Conservation (phyloP, 92 coral and sea anemone genomes). For the Meandrina meandrites region DNA sequence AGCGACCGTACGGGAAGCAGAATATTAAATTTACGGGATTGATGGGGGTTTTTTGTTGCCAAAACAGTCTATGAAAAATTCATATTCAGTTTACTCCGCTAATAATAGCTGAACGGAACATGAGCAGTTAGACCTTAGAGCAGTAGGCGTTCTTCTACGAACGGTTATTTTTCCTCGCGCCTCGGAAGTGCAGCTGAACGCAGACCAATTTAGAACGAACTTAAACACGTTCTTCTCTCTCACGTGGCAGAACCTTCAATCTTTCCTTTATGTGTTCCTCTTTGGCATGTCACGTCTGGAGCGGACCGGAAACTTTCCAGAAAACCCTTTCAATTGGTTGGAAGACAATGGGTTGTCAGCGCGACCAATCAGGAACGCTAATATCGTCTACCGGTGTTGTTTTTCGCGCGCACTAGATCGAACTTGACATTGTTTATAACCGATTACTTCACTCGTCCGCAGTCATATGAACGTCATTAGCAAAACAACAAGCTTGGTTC, state of each 20-base stretch:
- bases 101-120: background rate
- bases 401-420: conserved; percentile 2
- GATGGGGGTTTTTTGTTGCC: background rate
- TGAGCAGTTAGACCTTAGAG: too few species aligned
- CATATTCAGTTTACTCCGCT: background rate
- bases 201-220: conserved; percentile 10
- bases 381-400: background rate
- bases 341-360: background rate
- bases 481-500: background rate
- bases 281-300: conserved; percentile 33
- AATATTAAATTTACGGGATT: background rate
- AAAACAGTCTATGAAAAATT: background rate
- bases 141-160: background rate
- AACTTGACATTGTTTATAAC: conserved; percentile 19
- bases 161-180: background rate
- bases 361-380: conserved; percentile 24
- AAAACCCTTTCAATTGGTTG: conserved; percentile 19
- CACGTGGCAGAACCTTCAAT: conserved; percentile 30
- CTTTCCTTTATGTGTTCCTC: background rate
- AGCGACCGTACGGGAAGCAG: background rate
- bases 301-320: conserved; percentile 26
- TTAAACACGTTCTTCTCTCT: conserved; percentile 11
- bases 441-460: background rate
- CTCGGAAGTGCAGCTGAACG: conserved; percentile 29
- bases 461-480: conserved; percentile 42